These are phyloP conservation scores for Stichodactyla mertensii DNA, from an alignment of 64 coral and sea anemone genomes.

Conservation along the genomic window DNA sequence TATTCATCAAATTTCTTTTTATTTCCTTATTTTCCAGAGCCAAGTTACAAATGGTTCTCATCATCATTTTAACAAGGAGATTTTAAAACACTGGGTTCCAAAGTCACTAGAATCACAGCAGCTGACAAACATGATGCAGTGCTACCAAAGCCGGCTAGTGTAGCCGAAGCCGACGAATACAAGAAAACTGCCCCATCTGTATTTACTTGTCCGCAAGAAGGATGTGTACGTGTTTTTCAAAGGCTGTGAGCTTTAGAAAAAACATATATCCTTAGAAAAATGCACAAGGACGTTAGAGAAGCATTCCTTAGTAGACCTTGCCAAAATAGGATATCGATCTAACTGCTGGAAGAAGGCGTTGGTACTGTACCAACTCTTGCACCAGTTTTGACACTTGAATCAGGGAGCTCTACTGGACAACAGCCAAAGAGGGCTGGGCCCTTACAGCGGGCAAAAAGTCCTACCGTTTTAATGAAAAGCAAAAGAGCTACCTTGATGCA, in stretches of 20 bases:
- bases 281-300: conserved; percentile 28
- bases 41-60: no score
- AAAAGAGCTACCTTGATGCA: conserved; percentile 30
- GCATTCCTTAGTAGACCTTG: conserved; percentile 37
- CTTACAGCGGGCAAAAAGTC: conserved; percentile 16
- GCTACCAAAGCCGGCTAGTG: no score
- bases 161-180: no score
- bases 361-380: neutral
- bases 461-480: conserved; percentile 41
- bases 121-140: no score
- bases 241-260: conserved; percentile 27
- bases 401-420: neutral
- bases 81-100: no score
- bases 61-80: no score
- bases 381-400: neutral
- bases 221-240: conserved; percentile 27
- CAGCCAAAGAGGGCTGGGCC: conserved; percentile 34
- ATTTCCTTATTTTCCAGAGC: no score
- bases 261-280: conserved; percentile 28
- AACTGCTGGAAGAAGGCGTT: conserved; percentile 4
- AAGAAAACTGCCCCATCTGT: no score
- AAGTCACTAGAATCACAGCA: no score
- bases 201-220: neutral
- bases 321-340: conserved; percentile 2
- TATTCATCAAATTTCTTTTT: no score